Evolutionary conservation across 2,113 vertebrate genomes (phyloP).

Genomic region (Dasypus novemcinctus): DNA sequence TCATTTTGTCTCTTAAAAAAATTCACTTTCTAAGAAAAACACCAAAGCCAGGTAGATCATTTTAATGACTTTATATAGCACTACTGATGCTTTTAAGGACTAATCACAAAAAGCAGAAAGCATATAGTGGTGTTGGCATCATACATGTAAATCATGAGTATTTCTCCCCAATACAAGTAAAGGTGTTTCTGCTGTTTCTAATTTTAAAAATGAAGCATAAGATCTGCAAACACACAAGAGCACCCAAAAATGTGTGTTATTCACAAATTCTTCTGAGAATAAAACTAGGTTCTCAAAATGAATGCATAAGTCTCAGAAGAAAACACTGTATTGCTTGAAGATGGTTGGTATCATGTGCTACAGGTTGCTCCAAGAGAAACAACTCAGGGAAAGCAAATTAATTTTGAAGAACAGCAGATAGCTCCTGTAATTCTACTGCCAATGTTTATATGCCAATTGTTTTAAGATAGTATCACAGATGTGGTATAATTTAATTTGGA

Average conservation of each 20-base stretch:
- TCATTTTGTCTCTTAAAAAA: not conserved
- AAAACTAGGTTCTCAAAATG: not conserved
- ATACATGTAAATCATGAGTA: not conserved
- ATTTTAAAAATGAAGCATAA: not conserved
- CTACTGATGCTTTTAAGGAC: not conserved
- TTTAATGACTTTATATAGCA: not conserved
- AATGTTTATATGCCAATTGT: constrained; percentile 25
- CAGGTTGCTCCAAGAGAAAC: not conserved
- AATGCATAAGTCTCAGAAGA: not conserved
- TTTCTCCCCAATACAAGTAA: not conserved
- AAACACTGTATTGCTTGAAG: not conserved
- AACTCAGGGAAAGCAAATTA: constrained; percentile 26
- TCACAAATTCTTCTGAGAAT: not conserved
- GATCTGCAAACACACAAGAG: not conserved
- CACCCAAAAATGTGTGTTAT: not conserved
- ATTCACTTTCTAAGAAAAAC: not conserved
- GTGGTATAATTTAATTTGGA: constrained; percentile 32
- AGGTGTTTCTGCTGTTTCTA: not conserved
- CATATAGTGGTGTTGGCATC: not conserved
- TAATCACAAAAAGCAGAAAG: not conserved
- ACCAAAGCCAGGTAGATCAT: not conserved
- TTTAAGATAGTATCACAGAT: constrained; percentile 44
- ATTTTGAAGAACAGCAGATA: constrained; percentile 45
- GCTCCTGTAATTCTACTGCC: constrained; percentile 9
- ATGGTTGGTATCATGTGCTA: not conserved